Evolutionary conservation across 2,888 invertebrate species (phyloP).

Genomic region (Ptilodon capucinus): DNA sequence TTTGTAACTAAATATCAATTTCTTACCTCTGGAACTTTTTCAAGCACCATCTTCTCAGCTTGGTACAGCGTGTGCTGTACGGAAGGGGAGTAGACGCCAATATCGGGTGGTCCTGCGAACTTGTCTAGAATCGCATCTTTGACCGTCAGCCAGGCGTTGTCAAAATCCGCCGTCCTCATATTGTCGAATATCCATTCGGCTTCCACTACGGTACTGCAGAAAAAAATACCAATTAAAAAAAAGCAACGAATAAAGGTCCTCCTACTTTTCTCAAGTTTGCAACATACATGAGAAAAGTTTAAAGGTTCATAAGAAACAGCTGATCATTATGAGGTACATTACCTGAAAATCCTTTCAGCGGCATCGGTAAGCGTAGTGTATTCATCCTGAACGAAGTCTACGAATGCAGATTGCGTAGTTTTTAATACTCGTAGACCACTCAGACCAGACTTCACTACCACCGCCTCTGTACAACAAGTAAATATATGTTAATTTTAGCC

Average conservation of each 20-base stretch:
- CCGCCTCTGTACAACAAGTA: constrained; percentile 61
- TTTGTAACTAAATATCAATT: background rate
- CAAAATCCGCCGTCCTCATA: constrained; percentile 85
- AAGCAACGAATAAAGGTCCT: too few relatives aligned
- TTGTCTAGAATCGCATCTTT: constrained; percentile 87
- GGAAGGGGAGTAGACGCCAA: constrained; percentile 88
- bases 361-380: constrained; percentile 89
- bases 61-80: constrained; percentile 91
- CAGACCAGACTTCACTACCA: constrained; percentile 86
- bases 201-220: constrained; percentile 86
- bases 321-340: too few relatives aligned
- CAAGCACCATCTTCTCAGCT: constrained; percentile 86
- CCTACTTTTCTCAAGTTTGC: too few relatives aligned
- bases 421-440: constrained; percentile 88
- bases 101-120: constrained; percentile 89
- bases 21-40: constrained; percentile 86
- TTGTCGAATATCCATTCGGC: constrained; percentile 89
- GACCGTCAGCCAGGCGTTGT: constrained; percentile 86
- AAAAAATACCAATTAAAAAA: constrained; percentile 1
- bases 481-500: background rate
- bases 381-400: constrained; percentile 90
- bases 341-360: constrained; percentile 87
- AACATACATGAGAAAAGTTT: too few relatives aligned
- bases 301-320: too few relatives aligned
- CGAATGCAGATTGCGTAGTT: constrained; percentile 91